Evolutionary conservation across 2,113 vertebrate species (phyloP).

Genomic region (Dryoscopus gambensis): DNA sequence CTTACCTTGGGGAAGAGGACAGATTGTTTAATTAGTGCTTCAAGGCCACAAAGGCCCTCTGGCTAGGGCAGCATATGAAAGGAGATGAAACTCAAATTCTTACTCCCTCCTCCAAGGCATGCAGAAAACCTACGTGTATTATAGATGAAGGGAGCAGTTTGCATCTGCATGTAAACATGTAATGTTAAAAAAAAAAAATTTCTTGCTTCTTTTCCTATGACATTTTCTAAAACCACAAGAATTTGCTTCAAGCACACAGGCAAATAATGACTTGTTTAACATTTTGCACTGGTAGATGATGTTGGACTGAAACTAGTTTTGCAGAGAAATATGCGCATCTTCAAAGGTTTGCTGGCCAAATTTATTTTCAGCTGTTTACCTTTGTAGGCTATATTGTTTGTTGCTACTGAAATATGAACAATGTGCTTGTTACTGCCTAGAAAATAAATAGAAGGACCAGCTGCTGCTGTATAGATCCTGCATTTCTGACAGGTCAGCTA

Average conservation of each 20-base stretch:
- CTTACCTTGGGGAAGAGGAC: neutral
- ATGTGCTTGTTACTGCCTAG: neutral
- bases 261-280: neutral
- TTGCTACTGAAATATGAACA: neutral
- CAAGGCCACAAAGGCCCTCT: slow-evolving; percentile 1
- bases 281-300: neutral
- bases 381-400: neutral
- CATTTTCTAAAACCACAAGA: neutral
- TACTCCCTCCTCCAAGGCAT: neutral
- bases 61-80: neutral
- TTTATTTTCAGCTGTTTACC: neutral
- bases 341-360: neutral
- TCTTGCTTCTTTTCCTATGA: neutral
- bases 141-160: neutral
- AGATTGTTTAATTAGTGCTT: slow-evolving; percentile 21
- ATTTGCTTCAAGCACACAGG: neutral
- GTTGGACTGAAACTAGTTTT: neutral
- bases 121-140: neutral
- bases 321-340: neutral
- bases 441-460: neutral
- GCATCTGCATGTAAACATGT: neutral
- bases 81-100: neutral
- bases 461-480: neutral
- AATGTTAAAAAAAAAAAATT: neutral
- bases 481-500: neutral